Percentiles rank a stretch among this genome's conserved stretches.
These are phyloP conservation scores for Salmo trutta DNA, from an alignment of 2,797 vertebrate genomes.

Conservation along the genomic window DNA sequence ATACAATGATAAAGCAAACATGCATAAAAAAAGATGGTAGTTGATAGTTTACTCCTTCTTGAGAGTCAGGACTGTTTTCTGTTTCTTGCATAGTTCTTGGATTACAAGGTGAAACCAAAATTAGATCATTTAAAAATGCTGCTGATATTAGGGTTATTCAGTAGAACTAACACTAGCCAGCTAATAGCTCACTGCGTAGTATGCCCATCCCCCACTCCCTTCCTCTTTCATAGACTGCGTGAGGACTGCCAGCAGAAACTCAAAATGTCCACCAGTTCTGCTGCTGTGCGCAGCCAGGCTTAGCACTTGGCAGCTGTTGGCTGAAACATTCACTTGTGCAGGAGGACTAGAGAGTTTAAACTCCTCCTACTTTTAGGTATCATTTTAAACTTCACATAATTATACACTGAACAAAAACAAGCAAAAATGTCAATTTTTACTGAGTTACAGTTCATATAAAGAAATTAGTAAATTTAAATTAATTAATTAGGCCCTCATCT, in stretches of 20 bases:
- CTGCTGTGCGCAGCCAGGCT: slow-evolving; percentile 23
- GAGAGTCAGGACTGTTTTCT: background rate
- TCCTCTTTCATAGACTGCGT: slow-evolving; percentile 37
- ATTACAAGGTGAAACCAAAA: background rate
- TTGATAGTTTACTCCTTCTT: background rate
- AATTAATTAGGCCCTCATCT: no score
- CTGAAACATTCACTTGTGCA: background rate
- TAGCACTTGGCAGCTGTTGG: slow-evolving; percentile 2
- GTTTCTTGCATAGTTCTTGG: no score
- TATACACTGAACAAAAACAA: background rate
- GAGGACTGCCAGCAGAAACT: slow-evolving; percentile 48
- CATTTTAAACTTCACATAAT: background rate
- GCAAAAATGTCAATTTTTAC: no score
- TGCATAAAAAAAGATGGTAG: background rate
- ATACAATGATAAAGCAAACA: background rate
- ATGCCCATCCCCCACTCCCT: slow-evolving; percentile 38
- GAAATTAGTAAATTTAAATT: no score
- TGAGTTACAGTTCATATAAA: no score
- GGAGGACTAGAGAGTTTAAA: background rate
- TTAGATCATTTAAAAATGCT: background rate
- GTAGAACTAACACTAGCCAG: background rate
- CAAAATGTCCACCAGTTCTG: slow-evolving; percentile 68
- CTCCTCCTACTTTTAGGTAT: slow-evolving; percentile 8
- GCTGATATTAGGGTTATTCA: background rate
- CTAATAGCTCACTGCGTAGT: slow-evolving; percentile 1